Base-by-base conservation (phyloP, 64 coral and sea anemone species). In the Montipora efflorescens region DNA sequence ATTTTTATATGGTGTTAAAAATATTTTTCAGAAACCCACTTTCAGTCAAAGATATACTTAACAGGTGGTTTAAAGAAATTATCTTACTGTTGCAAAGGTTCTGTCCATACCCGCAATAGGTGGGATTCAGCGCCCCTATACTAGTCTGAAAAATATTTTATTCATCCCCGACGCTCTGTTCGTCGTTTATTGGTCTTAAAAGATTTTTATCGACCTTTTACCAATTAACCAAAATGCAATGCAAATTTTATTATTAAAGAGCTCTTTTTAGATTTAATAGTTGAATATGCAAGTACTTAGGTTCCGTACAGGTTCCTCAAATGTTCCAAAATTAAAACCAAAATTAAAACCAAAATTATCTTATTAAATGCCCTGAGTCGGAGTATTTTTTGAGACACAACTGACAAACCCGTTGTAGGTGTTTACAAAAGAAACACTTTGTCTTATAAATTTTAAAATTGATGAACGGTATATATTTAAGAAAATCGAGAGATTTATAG, bases 211-310 rank as follows among this genome's bases (percentile, higher is more conserved):
- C 82, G 36, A 36, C 36, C 45, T 72, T 86, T 86, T 86, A 72
- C 67, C 66, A 51, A 15, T 86, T 21, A 86, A 86, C 67, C 71
- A 48, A 86, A 86, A 86, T 86, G 62, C 66, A 72, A 86, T 86
- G 62, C 66, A 86, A 62, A 86, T 86, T 86, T 86, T 86, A 71
- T 86, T 68, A 49, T 14, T 86, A 72, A 72, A 86, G 45, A 5
- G 59, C 82, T 48, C 47, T 64, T 64, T 72, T 86, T 86, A 86
- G 82, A 86, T 86, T 72, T 51, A 86, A 71, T 86, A 71, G 22
- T 20, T 5, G 23, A 82, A 44, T 51, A 71, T 11, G 14, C 82
- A 6, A 78, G 8, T 19, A 19, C 6, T 10, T 48, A 78, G 46
- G 4, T 19, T 57, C 11, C 11, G 53, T 57, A 57, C 6, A 57